Conservation (phyloP, 2,113 vertebrate genomes). For the Hoplias malabaricus region DNA sequence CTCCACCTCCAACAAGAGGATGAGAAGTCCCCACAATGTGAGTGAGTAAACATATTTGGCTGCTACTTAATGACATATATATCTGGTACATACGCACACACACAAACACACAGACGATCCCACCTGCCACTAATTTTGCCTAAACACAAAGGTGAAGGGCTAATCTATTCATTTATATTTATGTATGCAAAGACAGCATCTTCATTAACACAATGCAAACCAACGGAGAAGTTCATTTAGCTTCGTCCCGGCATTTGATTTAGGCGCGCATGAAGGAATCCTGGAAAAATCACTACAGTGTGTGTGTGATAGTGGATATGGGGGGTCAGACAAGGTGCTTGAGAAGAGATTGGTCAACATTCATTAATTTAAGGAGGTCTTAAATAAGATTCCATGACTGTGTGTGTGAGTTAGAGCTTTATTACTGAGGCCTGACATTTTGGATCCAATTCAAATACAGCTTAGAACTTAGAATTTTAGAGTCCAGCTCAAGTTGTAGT, state of each 20-base stretch:
- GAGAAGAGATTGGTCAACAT: background rate
- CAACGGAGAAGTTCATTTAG: conserved; percentile 54
- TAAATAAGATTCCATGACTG: background rate
- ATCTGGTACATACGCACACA: no score
- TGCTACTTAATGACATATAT: no score
- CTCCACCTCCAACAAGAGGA: no score
- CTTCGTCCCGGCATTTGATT: conserved; percentile 48
- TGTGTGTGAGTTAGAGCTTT: background rate
- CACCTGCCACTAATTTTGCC: conserved; percentile 31
- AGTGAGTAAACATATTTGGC: no score
- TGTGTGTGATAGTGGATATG: background rate
- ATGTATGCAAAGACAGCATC: conserved; percentile 65
- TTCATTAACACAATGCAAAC: conserved; percentile 63
- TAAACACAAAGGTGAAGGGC: conserved; percentile 45
- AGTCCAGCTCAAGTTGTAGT: no score
- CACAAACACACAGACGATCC: conserved; percentile 21
- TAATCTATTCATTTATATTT: conserved; percentile 71
- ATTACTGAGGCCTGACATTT: no score
- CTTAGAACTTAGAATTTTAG: no score
- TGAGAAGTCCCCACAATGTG: no score
- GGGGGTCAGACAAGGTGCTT: background rate
- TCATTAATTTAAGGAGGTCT: background rate
- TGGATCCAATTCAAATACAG: no score
- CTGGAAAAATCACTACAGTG: conserved; percentile 29
- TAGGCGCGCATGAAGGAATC: conserved; percentile 47